Evolutionary conservation across 1,140 invertebrate genomes (phyloP).

Genomic region (Drosophila navojoa): DNA sequence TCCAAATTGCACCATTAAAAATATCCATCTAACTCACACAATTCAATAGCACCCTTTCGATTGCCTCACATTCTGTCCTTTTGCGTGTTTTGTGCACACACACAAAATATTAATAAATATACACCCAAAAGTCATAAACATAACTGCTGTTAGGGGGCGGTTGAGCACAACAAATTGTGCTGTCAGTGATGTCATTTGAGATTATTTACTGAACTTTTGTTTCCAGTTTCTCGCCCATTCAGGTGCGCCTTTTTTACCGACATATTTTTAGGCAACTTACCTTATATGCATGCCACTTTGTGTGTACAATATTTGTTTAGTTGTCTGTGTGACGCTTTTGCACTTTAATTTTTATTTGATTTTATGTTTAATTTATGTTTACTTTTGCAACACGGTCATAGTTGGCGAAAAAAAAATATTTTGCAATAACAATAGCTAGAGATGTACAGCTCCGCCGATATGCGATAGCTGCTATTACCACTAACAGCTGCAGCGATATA

Average conservation of each 20-base stretch:
- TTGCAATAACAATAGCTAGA: slow-evolving; percentile 46
- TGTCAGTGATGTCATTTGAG: slow-evolving; percentile 73
- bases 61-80: slow-evolving; percentile 38
- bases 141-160: slow-evolving; percentile 17
- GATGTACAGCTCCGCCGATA: slow-evolving; percentile 12
- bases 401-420: slow-evolving; percentile 32
- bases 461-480: background rate
- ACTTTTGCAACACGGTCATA: slow-evolving; percentile 19
- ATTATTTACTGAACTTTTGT: slow-evolving; percentile 51
- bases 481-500: background rate
- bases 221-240: slow-evolving; percentile 14
- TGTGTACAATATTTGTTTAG: background rate
- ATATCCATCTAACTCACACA: slow-evolving; percentile 1
- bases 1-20: slow-evolving; percentile 32
- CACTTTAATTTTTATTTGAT: slow-evolving; percentile 14
- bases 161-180: slow-evolving; percentile 49
- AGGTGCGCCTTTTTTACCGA: background rate
- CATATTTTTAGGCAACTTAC: slow-evolving; percentile 13
- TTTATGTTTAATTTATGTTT: slow-evolving; percentile 38
- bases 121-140: slow-evolving; percentile 49
- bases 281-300: background rate
- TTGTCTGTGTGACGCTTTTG: background rate
- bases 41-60: slow-evolving; percentile 23
- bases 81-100: slow-evolving; percentile 67
- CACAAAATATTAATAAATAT: slow-evolving; percentile 64